Conservation (phyloP, 2,797 vertebrate species). For the Sciaenops ocellatus region DNA sequence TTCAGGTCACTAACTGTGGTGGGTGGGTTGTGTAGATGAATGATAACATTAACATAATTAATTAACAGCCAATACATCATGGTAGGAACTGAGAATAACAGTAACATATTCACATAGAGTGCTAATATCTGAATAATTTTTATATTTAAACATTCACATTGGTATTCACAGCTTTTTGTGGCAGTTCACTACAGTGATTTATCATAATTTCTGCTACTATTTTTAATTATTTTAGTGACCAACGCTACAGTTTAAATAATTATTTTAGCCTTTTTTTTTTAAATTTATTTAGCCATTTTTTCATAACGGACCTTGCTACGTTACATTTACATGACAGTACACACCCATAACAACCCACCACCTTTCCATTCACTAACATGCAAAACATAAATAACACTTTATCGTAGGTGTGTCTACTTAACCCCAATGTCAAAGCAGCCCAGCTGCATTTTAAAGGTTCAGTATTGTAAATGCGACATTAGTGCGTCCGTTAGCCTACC, state of each 20-base stretch:
- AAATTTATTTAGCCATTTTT: background rate
- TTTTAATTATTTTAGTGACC: background rate
- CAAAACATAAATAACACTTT: background rate
- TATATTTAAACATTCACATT: background rate
- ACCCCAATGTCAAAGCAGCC: background rate
- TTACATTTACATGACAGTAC: slow-evolving; percentile 34
- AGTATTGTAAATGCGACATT: background rate
- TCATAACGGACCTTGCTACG: background rate
- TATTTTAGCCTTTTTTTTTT: background rate
- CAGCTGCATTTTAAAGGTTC: background rate
- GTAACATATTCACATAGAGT: background rate
- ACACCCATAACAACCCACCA: slow-evolving; percentile 31
- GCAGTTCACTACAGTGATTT: background rate
- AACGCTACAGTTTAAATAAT: background rate
- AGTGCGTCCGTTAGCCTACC: slow-evolving; percentile 41
- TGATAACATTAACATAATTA: slow-evolving; percentile 17
- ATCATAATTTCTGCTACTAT: background rate
- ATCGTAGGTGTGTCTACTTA: background rate
- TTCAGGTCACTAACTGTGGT: slow-evolving; percentile 17
- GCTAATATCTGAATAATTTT: background rate
- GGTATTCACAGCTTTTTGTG: background rate
- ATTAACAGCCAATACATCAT: slow-evolving; percentile 15
- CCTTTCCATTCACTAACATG: background rate
- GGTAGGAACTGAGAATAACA: background rate
- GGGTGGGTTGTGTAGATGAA: slow-evolving; percentile 6